phyloP scores from a whole-genome alignment of 1,140 invertebrate species.

The Lutraria rhynchaena region DNA sequence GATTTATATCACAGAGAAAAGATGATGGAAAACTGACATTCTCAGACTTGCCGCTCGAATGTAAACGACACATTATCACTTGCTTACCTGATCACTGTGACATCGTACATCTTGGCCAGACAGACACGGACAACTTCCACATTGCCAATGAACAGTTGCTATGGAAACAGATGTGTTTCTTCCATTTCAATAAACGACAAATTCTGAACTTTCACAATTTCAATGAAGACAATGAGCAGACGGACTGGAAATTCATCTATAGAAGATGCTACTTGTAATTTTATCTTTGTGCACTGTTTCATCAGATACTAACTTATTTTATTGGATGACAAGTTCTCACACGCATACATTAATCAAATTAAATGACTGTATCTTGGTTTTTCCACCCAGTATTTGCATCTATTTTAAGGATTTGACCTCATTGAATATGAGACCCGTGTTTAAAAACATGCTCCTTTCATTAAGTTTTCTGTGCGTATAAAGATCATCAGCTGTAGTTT shows the following conservation, averaged over 20 bases:
- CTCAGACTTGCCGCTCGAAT: slow-evolving; percentile 95
- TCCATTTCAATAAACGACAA: slow-evolving; percentile 95
- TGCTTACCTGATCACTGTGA: slow-evolving; percentile 96
- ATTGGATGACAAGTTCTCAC: no score
- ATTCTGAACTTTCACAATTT: slow-evolving; percentile 86
- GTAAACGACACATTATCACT: slow-evolving; percentile 94
- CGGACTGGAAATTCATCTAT: slow-evolving; percentile 77
- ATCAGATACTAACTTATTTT: no score
- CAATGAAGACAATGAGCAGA: slow-evolving; percentile 58
- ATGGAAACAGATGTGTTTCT: slow-evolving; percentile 95
- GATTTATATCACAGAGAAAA: slow-evolving; percentile 87
- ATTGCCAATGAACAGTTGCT: slow-evolving; percentile 94
- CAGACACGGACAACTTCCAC: slow-evolving; percentile 89
- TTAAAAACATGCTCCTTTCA: no score
- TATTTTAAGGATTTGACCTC: no score
- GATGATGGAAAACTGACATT: slow-evolving; percentile 92
- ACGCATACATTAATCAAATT: no score
- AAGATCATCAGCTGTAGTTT: no score
- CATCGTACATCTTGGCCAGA: slow-evolving; percentile 88
- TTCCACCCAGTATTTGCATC: no score
- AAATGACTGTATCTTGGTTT: no score
- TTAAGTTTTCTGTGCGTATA: no score
- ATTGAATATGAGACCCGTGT: no score
- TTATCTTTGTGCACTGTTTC: background rate
- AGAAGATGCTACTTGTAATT: slow-evolving; percentile 76